phyloP scores from a whole-genome alignment of 1,140 invertebrate genomes.

The Chrysomallon squamiferum region DNA sequence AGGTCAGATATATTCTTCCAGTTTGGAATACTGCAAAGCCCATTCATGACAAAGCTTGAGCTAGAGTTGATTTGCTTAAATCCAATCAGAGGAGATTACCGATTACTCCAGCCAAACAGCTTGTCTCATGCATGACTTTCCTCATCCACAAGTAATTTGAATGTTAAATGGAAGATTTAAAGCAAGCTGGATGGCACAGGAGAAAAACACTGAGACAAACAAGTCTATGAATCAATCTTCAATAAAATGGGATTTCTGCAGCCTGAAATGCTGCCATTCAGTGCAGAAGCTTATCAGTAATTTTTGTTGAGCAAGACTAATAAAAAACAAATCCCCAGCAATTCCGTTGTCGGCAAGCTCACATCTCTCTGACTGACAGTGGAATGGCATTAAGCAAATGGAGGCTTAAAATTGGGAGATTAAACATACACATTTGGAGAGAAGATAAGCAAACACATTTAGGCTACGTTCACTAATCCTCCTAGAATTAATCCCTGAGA shows the following conservation, averaged over 20 bases:
- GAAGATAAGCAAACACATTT: slow-evolving; percentile 39
- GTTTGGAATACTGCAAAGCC: slow-evolving; percentile 3
- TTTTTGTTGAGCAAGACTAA: slow-evolving; percentile 8
- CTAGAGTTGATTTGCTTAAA: slow-evolving; percentile 19
- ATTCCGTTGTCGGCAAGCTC: slow-evolving; percentile 3
- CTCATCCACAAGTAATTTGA: slow-evolving; percentile 26
- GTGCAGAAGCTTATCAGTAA: slow-evolving; percentile 21
- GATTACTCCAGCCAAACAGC: slow-evolving; percentile 17
- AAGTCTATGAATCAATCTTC: slow-evolving; percentile 12
- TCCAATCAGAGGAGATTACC: slow-evolving; percentile 19
- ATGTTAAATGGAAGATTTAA: slow-evolving; percentile 38
- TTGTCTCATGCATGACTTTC: slow-evolving; percentile 18
- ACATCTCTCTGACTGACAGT: slow-evolving; percentile 13
- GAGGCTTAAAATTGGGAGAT: slow-evolving; percentile 6
- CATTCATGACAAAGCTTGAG: neutral
- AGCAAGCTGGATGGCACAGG: slow-evolving; percentile 5
- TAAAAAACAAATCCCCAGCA: slow-evolving; percentile 9
- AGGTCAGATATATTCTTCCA: slow-evolving; percentile 1
- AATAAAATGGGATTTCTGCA: slow-evolving; percentile 31
- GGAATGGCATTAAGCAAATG: slow-evolving; percentile 21
- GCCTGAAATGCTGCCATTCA: slow-evolving; percentile 22
- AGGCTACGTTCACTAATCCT: slow-evolving; percentile 22
- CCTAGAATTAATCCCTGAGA: slow-evolving; percentile 25
- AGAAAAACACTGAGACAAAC: slow-evolving; percentile 12
- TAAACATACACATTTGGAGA: slow-evolving; percentile 13